Evolutionary conservation across 2,113 vertebrate genomes (phyloP).

Genomic region (Xenopus borealis): DNA sequence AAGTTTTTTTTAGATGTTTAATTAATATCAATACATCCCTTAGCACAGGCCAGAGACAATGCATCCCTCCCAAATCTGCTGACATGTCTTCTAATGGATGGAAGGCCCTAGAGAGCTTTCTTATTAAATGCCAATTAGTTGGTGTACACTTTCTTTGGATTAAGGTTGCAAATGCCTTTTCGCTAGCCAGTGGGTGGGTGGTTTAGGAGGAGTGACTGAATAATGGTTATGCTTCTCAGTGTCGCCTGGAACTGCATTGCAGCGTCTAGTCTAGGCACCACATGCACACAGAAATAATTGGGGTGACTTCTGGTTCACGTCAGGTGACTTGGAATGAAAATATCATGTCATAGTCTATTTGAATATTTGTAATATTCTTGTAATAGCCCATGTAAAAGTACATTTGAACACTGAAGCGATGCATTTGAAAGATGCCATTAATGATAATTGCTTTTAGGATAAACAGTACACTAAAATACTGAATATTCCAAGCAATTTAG

Average conservation of each 20-base stretch:
- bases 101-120: constrained; percentile 18
- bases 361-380: too few relatives aligned
- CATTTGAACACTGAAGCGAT: too few relatives aligned
- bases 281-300: too few relatives aligned
- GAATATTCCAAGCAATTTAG: too few relatives aligned
- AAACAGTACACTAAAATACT: too few relatives aligned
- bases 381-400: too few relatives aligned
- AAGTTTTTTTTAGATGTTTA: constrained; percentile 35
- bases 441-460: too few relatives aligned
- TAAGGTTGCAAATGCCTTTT: constrained; percentile 13
- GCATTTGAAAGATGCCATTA: too few relatives aligned
- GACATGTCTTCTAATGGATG: constrained; percentile 41
- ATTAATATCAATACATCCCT: constrained; percentile 36
- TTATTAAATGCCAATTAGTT: constrained; percentile 44
- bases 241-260: not conserved
- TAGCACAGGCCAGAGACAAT: constrained; percentile 11
- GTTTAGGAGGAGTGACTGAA: not conserved
- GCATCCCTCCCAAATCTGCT: constrained; percentile 15
- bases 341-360: too few relatives aligned
- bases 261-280: not conserved
- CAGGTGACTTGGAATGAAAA: too few relatives aligned
- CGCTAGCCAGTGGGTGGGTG: not conserved
- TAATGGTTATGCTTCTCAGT: not conserved
- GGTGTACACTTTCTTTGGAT: not conserved
- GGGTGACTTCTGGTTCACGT: too few relatives aligned